Evolutionary conservation across 2,797 vertebrate genomes (phyloP).

Genomic region (Podargus strigoides): DNA sequence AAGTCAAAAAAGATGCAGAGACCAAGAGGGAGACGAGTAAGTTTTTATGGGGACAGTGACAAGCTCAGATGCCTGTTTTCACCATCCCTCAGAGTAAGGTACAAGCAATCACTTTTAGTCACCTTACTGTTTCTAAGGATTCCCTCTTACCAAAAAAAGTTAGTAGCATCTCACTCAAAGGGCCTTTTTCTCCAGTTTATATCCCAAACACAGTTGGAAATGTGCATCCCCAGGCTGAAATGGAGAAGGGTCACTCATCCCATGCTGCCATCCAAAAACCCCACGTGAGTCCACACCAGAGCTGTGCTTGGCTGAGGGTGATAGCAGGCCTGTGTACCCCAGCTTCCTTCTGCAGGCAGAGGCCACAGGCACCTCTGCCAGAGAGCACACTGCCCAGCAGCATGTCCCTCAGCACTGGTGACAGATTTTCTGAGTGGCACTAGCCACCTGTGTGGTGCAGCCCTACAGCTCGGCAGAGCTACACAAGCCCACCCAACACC

Average conservation of each 20-base stretch:
- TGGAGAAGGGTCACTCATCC: neutral
- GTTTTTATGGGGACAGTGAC: neutral
- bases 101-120: neutral
- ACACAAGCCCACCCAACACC: neutral
- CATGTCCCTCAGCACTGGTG: no score
- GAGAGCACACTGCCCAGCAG: neutral
- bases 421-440: neutral
- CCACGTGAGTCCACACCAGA: fast-evolving
- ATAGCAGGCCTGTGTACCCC: fast-evolving
- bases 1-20: neutral
- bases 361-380: no score
- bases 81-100: neutral
- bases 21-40: neutral
- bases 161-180: neutral
- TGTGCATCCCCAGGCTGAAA: neutral
- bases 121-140: neutral
- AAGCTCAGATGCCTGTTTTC: neutral
- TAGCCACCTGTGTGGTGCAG: fast-evolving
- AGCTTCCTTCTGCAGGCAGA: neutral
- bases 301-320: fast-evolving
- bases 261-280: neutral
- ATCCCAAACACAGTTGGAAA: neutral
- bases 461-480: neutral
- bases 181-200: neutral
- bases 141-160: neutral